Evolutionary conservation across 2,797 vertebrate genomes (phyloP).

Genomic region (Catostomus latipinnis): DNA sequence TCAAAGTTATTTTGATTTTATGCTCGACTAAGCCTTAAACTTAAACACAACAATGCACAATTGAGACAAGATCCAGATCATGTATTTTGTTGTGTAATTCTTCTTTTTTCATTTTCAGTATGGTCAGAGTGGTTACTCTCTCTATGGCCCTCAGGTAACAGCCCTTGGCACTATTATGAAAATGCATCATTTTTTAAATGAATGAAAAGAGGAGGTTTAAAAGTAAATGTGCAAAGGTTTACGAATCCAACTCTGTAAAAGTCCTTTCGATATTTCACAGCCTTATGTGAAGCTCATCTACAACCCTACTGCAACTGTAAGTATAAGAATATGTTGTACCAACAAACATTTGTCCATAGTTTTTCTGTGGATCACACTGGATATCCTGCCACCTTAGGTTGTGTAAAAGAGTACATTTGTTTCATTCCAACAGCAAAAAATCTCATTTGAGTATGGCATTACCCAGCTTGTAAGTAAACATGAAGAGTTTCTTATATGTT

Average conservation of each 20-base stretch:
- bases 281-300: constrained; percentile 67
- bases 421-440: constrained; percentile 56
- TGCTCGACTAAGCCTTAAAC: neutral
- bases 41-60: neutral
- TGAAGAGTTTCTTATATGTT: neutral
- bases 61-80: neutral
- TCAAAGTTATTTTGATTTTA: constrained; percentile 22
- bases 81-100: neutral
- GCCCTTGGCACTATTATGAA: neutral
- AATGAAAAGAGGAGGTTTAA: neutral
- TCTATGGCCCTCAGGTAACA: constrained; percentile 38
- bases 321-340: neutral
- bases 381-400: neutral
- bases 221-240: constrained; percentile 1
- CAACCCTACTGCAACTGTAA: constrained; percentile 63
- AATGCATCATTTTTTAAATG: neutral
- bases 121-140: neutral
- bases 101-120: neutral
- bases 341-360: neutral
- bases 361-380: neutral
- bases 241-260: neutral
- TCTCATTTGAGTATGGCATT: constrained; percentile 66
- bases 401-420: constrained; percentile 19
- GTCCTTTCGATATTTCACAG: constrained; percentile 43
- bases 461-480: constrained; percentile 62